These are phyloP conservation scores for Molorchus minor DNA, from an alignment of 2,888 invertebrate species.

Conservation along the genomic window DNA sequence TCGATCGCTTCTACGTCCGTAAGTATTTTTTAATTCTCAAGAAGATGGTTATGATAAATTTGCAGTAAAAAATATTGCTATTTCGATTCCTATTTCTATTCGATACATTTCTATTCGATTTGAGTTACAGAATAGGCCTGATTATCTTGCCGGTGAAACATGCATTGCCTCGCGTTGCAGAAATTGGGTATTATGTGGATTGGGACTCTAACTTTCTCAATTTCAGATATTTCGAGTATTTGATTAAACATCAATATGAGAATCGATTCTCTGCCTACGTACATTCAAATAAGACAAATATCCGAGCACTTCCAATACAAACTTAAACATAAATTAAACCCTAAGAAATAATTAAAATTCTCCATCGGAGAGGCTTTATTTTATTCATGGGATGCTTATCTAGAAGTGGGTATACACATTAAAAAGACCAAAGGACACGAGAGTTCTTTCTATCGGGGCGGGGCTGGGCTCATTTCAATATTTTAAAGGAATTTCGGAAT, in stretches of 20 bases:
- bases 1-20: too few relatives aligned
- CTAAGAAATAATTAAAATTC: conserved; percentile 23
- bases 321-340: conserved; percentile 15
- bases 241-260: background rate
- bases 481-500: conserved; percentile 55
- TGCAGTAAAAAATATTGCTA: too few relatives aligned
- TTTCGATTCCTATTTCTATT: too few relatives aligned
- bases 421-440: conserved; percentile 20
- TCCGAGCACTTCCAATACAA: background rate
- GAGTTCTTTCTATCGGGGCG: background rate
- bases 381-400: conserved; percentile 22
- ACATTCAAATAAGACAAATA: background rate
- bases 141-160: too few relatives aligned
- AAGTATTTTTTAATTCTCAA: too few relatives aligned
- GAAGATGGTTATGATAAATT: too few relatives aligned
- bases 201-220: too few relatives aligned
- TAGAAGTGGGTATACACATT: conserved; percentile 19
- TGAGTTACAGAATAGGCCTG: too few relatives aligned
- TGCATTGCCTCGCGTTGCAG: too few relatives aligned
- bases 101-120: too few relatives aligned
- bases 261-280: background rate
- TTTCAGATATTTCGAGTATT: background rate
- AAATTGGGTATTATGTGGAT: too few relatives aligned
- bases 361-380: conserved; percentile 7
- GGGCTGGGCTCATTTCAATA: conserved; percentile 42